phyloP scores from a whole-genome alignment of 2,797 vertebrate species.

The Galago senegalensis region DNA sequence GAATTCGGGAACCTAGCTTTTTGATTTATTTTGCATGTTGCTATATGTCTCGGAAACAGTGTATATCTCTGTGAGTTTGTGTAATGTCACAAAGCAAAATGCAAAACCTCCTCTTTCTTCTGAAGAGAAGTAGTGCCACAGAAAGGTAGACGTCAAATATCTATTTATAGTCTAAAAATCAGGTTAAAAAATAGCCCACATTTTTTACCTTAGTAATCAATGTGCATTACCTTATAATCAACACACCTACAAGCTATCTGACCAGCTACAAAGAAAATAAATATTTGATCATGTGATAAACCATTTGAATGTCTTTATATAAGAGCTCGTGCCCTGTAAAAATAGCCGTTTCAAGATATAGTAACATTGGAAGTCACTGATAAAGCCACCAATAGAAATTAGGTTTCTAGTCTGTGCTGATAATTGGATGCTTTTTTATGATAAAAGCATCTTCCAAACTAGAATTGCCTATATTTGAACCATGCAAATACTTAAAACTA shows the following conservation, averaged over 20 bases:
- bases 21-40: conserved; percentile 26
- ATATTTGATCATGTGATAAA: conserved; percentile 70
- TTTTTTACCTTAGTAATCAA: conserved; percentile 55
- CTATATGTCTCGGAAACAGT: background rate
- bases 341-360: conserved; percentile 30
- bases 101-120: background rate
- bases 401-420: background rate
- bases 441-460: conserved; percentile 5
- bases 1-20: background rate
- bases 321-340: conserved; percentile 41
- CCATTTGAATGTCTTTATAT: conserved; percentile 60
- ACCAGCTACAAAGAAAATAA: conserved; percentile 58
- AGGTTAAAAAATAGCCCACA: background rate
- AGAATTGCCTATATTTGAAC: conserved; percentile 26
- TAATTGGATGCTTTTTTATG: conserved; percentile 40
- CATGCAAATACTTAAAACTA: background rate
- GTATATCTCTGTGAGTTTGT: background rate
- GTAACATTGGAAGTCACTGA: conserved; percentile 12
- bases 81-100: background rate
- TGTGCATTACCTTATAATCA: conserved; percentile 43
- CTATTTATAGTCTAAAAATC: conserved; percentile 41
- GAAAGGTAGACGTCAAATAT: conserved; percentile 19
- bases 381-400: conserved; percentile 46
- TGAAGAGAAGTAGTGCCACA: conserved; percentile 55
- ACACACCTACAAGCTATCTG: conserved; percentile 8